Base-by-base conservation (phyloP, 2,797 vertebrate genomes). In the Fringilla coelebs region DNA sequence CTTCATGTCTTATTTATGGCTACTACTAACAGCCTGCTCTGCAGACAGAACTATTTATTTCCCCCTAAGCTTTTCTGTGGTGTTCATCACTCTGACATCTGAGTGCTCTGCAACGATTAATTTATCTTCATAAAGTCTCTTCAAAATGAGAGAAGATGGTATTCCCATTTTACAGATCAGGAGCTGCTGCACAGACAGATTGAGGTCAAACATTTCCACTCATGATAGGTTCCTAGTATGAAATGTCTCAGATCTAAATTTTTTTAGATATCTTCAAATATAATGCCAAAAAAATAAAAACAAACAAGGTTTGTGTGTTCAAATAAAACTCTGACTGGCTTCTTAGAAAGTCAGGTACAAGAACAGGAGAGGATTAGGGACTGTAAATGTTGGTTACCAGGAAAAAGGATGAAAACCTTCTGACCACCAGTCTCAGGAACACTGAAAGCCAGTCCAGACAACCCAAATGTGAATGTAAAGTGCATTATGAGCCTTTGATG, bases 1-100 rank as follows among this genome's bases (percentile, higher is more conserved):
- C 85, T 93, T 96, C 94, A 93, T 91, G 55, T 60, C 90, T 96
- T 96, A 96, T 96, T 96, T 95, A 96, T 32, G 40, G 91, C 85
- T 86, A 94, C 93, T 95, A 93, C 94, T 93, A 95, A 93, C 91
- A 94, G 91, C 76, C 80, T 82, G 77, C 86, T 91, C 93, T 38
- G 77, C 22, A 95, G 89, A 94, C 66, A 93, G 82, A 88, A 94
- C 91, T 94, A 55, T 91, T 93, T 96, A 66, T 73, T 96, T 91
- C 38, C 73, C 89, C 80, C 58, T 77, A 70, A 90, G 91, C 94
- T 94, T 66, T 92, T 83, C 94, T 85, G 89, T 95, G 91, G 76
- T 81, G 90, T 88, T 95, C 96, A 95, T 95, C 93, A 96, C 55
- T 89, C 67, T 94, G 94, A 95, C 96, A 95, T 93, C 76, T 86